Base-by-base conservation (phyloP, 1,140 invertebrate genomes). In the Globodera rostochiensis region DNA sequence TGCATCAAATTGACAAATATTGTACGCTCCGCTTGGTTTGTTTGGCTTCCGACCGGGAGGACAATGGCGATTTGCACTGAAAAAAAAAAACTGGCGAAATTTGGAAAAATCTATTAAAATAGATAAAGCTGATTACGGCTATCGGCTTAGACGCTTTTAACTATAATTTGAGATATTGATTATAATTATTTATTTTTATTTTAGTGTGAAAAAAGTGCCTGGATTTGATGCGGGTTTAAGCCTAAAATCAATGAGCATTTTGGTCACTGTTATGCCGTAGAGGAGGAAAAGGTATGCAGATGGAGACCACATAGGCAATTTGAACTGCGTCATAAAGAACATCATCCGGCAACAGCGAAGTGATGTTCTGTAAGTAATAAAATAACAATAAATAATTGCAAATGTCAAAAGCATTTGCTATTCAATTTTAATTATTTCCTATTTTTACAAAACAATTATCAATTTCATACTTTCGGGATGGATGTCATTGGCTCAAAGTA, bases 241-340 rank as follows among this genome's bases (percentile, higher is more conserved):
- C 3, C 13, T 67, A 60, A 60, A 76, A 21, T 64, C 74, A 25
- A 21, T 15, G n/a, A 60, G n/a, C 36, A 76, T 76, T 66, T 76
- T 76, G 3, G 64, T 15, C 36, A 60, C 46, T 19, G 74, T 76
- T 15, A 60, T 8, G n/a, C 13, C 53, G 64, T 76, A 76, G 13
- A 76, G 53, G 25, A 60, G 6, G 6, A 76, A 76, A 49, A 4
- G 74, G 74, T 9, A 76, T 76, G 64, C 46, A 76, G n/a, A 76
- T 66, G 36, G 50, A 19, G 36, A 76, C 13, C 25, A 76, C 7
- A 21, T 76, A 21, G 64, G 50, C 36, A 46, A 45, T 45, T 21
- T 76, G 13, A n/a, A 76, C 45, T 11, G 6, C 11, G 36, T 50
- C 53, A 60, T 76, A 76, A 13, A 36, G 4, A 5, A 15, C 64